Base-by-base conservation (phyloP, 2,113 vertebrate species). In the Cyphomyrus discorhynchus region DNA sequence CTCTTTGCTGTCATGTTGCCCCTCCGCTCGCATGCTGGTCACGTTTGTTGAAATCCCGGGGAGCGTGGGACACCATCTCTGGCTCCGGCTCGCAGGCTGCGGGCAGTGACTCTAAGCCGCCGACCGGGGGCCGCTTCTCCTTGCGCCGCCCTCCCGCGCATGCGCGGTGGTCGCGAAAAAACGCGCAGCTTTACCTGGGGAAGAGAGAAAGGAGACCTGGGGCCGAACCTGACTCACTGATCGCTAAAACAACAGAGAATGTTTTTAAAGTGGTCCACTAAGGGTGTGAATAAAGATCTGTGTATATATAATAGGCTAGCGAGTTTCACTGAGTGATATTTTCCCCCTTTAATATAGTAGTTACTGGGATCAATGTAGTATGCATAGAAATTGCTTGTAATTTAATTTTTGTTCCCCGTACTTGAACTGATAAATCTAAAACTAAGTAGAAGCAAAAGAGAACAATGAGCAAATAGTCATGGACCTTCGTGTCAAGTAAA, bases 1-100 rank as follows among this genome's bases (percentile, higher is more conserved):
- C 47, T 92, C 89, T 91, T 89, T 0, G 90, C 93, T 90, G 95
- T 96, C 96, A 96, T 96, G 95, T 94, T 92, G 92, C 91, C 52
- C 93, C 94, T 83, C 91, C 94, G 58, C 91, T 91, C 45, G 89
- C 91, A 91, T 92, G 89, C 90, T 82, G 92, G 49, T 92, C 74
- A 80, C 89, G 90, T 46, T 89, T 53, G 90, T 89, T 35, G 82
- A 35, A 90, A 88, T 50, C 86, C 31, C 53, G 9, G 77, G 45
- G 62, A 15, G 84, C 47, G 17, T 58, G 4, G 86, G 83, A 89
- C 85, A 91, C 90, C 70, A 89, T 91, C 91, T 80, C 74, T 0
- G 27, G 74, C 35, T 94, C 92, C 93, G 90, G 92, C 86, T 90
- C 91, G 88, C 89, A 50, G 90, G 39, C 49, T 89, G 53, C 91